These are phyloP conservation scores for Lindbergichthys nudifrons DNA, from an alignment of 2,797 vertebrate species.

Conservation along the genomic window DNA sequence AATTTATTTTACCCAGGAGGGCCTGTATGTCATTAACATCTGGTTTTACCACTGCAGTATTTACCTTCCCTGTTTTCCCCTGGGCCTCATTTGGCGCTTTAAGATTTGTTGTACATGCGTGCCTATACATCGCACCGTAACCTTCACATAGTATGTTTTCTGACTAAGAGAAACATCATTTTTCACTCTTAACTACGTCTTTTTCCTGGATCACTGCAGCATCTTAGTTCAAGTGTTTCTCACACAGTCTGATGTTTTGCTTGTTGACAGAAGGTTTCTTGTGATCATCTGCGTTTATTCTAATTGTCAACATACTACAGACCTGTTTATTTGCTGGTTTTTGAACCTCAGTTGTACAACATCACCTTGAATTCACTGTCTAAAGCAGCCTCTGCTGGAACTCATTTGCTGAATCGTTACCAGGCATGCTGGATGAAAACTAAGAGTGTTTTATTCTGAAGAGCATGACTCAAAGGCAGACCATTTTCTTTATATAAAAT, in stretches of 20 bases:
- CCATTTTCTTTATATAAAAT: constrained; percentile 30
- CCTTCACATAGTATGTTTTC: constrained; percentile 25
- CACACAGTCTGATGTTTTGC: neutral
- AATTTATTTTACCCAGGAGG: constrained; percentile 39
- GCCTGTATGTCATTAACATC: constrained; percentile 60
- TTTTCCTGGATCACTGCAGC: constrained; percentile 21
- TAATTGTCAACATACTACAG: constrained; percentile 5
- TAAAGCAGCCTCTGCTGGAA: constrained; percentile 39
- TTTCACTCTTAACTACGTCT: constrained; percentile 38
- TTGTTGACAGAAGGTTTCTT: constrained; percentile 22
- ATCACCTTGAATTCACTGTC: constrained; percentile 3
- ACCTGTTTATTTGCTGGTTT: neutral
- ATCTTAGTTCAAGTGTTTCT: neutral
- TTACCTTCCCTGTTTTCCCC: constrained; percentile 15
- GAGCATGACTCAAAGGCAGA: constrained; percentile 41
- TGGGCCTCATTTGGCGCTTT: constrained; percentile 12
- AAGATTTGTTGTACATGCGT: constrained; percentile 46
- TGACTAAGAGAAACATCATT: constrained; percentile 35
- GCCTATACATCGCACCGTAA: constrained; percentile 18
- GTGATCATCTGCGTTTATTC: constrained; percentile 1
- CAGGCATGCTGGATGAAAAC: constrained; percentile 32
- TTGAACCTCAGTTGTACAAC: constrained; percentile 10
- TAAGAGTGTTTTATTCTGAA: constrained; percentile 26
- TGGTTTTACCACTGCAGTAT: constrained; percentile 44
- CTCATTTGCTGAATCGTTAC: constrained; percentile 35